Conservation (phyloP, 2,113 vertebrate species). For the Epinephelus moara region DNA sequence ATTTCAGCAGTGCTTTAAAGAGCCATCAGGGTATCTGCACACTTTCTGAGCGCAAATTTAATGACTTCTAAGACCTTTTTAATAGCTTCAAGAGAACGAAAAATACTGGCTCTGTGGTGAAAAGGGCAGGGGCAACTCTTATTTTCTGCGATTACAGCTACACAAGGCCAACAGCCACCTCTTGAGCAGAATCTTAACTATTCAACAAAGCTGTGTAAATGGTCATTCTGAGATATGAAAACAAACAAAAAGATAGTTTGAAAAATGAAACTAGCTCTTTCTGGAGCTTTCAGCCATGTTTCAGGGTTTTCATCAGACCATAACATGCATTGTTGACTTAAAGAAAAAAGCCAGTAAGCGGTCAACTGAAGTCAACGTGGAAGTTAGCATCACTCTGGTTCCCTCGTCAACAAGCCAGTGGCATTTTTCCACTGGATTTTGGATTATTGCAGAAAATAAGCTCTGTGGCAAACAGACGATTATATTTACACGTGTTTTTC, state of each 20-base stretch:
- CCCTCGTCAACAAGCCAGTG: no score
- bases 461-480: no score
- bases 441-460: no score
- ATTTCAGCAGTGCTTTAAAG: slow-evolving; percentile 55
- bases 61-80: slow-evolving; percentile 40
- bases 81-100: slow-evolving; percentile 31
- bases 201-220: neutral
- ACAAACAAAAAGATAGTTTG: neutral
- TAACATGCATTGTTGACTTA: no score
- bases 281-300: neutral
- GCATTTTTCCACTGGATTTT: no score
- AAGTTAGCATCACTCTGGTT: no score
- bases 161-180: neutral
- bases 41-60: slow-evolving; percentile 18
- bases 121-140: neutral
- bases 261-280: neutral
- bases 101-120: neutral
- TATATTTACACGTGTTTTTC: no score
- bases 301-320: neutral
- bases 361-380: no score
- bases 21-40: slow-evolving; percentile 34
- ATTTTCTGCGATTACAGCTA: neutral
- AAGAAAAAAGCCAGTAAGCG: neutral
- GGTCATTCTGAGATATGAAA: neutral
- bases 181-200: neutral